Percentiles rank a stretch among this genome's conserved stretches.
phyloP scores from a whole-genome alignment of 2,797 vertebrate genomes.

The Sebastes iracundus region DNA sequence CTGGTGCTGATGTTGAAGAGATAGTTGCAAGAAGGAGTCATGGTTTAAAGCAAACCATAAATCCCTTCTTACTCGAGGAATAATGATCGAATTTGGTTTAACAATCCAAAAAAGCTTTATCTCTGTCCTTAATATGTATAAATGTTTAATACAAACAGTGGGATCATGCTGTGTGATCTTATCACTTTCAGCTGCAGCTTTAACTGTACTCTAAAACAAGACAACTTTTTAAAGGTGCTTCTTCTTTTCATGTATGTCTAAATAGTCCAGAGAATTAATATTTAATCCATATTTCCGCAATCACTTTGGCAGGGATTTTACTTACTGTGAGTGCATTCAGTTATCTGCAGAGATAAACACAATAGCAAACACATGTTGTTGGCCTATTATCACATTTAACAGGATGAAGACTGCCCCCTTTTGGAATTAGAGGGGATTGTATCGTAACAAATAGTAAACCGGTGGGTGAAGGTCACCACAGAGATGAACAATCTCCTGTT shows the following conservation, averaged over 20 bases:
- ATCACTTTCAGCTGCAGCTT: not conserved
- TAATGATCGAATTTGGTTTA: not conserved
- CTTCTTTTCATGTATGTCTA: no score
- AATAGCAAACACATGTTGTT: not conserved
- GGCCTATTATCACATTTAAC: not conserved
- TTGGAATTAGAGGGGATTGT: slow-evolving; percentile 42
- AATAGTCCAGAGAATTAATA: not conserved
- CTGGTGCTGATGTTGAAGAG: slow-evolving; percentile 7
- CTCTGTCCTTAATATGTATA: not conserved
- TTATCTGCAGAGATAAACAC: not conserved
- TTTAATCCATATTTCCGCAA: not conserved
- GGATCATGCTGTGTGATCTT: not conserved
- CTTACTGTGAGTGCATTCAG: not conserved
- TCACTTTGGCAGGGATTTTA: not conserved
- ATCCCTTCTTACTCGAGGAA: not conserved
- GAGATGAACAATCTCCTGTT: slow-evolving; percentile 18
- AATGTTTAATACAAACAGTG: not conserved
- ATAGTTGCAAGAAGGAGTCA: not conserved
- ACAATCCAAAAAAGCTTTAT: not conserved
- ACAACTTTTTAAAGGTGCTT: no score
- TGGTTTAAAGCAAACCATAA: slow-evolving; percentile 15
- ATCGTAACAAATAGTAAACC: not conserved
- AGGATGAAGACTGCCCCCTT: slow-evolving; percentile 42
- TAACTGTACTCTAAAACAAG: no score
- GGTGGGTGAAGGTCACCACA: slow-evolving; percentile 44